These are phyloP conservation scores for Atlantisia rogersi DNA, from an alignment of 2,113 vertebrate species.

Conservation along the genomic window DNA sequence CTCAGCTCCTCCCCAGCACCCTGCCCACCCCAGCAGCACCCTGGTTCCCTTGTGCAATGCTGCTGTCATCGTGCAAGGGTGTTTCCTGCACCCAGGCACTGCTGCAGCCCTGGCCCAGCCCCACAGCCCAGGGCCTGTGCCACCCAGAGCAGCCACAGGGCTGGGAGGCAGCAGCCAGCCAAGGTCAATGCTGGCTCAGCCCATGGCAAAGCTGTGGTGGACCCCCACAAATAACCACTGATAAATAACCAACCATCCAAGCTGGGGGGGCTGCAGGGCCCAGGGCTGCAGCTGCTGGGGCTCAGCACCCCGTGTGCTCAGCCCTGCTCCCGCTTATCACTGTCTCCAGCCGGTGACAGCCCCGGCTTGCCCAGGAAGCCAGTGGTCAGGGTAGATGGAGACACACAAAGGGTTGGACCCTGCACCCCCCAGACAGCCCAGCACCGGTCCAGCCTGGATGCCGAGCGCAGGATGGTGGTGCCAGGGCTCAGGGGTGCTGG, in stretches of 20 bases:
- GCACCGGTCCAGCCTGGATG: rapidly evolving
- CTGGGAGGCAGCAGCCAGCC: neutral
- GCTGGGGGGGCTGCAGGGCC: neutral
- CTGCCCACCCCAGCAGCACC: neutral
- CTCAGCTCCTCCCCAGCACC: neutral
- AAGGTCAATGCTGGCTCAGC: neutral
- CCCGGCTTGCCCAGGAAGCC: neutral
- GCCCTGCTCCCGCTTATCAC: neutral
- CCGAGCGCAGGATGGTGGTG: rapidly evolving
- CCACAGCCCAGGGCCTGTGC: neutral
- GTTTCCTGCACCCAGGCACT: neutral
- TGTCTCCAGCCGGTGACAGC: rapidly evolving
- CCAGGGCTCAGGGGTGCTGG: rapidly evolving
- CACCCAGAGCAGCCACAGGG: neutral
- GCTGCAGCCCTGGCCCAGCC: rapidly evolving
- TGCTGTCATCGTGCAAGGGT: neutral
- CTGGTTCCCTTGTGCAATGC: neutral
- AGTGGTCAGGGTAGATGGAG: neutral
- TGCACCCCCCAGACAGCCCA: neutral
- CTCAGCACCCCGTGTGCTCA: rapidly evolving
- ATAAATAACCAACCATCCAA: neutral
- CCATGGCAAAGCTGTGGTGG: rapidly evolving
- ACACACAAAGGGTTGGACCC: rapidly evolving
- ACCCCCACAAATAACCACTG: neutral
- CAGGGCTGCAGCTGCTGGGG: rapidly evolving